Conservation (phyloP, 2,113 vertebrate species). For the Psephotus haematonotus region DNA sequence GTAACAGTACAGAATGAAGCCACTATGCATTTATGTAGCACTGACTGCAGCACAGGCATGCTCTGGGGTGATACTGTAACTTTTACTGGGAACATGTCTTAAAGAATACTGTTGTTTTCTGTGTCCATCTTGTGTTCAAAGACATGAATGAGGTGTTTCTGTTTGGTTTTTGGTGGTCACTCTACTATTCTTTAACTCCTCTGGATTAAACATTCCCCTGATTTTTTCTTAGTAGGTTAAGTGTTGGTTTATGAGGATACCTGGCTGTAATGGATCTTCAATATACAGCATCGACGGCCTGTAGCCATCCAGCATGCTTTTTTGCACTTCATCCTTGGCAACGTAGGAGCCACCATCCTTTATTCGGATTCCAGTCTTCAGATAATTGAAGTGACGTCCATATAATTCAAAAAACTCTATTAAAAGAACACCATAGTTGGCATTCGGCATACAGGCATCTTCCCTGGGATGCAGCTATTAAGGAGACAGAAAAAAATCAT, state of each 20-base stretch:
- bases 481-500: not conserved
- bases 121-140: not conserved
- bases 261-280: conserved; percentile 95
- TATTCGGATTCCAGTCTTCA: conserved; percentile 98
- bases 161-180: not conserved
- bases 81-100: not conserved
- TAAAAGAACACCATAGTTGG: conserved; percentile 96
- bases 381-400: conserved; percentile 96
- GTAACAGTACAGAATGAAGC: not conserved
- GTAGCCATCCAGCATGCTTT: conserved; percentile 95
- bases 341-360: conserved; percentile 97
- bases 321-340: conserved; percentile 97
- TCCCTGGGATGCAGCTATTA: conserved; percentile 92
- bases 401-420: conserved; percentile 99
- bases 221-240: not conserved
- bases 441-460: conserved; percentile 89
- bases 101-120: not conserved
- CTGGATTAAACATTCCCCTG: not conserved
- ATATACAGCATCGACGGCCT: conserved; percentile 98
- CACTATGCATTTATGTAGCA: fast-evolving
- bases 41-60: not conserved
- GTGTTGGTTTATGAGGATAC: conserved; percentile 63
- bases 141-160: not conserved
- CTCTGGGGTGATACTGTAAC: not conserved
- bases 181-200: not conserved